Evolutionary conservation across 1,140 invertebrate species (phyloP), one percentile per base, ranked within the genome.

Genomic region (Lerema accius): DNA sequence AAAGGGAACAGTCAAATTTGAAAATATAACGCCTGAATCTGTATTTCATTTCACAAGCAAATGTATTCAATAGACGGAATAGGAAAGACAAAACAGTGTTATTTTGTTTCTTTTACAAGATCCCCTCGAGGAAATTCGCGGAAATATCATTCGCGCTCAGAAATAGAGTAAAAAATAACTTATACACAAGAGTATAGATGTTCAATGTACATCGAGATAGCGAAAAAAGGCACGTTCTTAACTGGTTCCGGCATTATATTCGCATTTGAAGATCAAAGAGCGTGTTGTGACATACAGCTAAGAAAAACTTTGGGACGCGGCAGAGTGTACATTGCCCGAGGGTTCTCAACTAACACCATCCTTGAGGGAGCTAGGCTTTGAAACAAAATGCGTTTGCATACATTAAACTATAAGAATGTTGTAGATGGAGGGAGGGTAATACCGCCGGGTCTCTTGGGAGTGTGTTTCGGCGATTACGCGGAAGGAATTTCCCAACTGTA

Each of bases 371-470:
- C 76, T 77, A 81, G 80, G 82, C 86, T 90, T 90, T 88, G 87
- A 87, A 90, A 90, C 87, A 90, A 90, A 90, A 89, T 90, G 87
- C 86, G 86, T 89, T 89, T 89, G 86, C 87, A 90, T 90, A 90
- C 80, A 89, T 90, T 90, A 87, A 90, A 89, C 78, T 86, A 76
- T 90, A 89, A 88, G 87, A 89, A 90, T 90, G 87, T 87, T 78
- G 71, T 75, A 89, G 82, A 88, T 87, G 86, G 78, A 86, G 79
- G 78, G 78, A 76, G 82, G 76, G 80, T 82, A 82, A 78, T 80
- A 76, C 75, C 63, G 66, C 42, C 60, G 74, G 72, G 77, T 82
- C 82, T 75, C 82, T 62, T 5, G 81, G 79, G 65, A 83, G 70
- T 76, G 76, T 85, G 86, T 89, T 90, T 86, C 73, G 84, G 80